Base-by-base conservation (phyloP, 2,888 invertebrate genomes). In the Epistrophe eligans region DNA sequence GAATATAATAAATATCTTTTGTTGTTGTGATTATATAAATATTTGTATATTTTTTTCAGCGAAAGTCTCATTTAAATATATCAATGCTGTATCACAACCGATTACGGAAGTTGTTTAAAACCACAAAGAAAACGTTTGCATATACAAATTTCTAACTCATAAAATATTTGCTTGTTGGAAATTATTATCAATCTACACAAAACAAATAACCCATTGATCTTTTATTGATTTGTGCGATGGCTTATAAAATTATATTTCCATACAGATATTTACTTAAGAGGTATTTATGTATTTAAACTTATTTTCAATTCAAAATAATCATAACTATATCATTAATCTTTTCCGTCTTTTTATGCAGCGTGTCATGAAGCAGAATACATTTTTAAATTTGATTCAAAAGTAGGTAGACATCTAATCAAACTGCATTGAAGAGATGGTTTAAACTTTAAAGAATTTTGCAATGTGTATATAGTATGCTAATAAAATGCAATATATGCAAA, bases 401-500 rank as follows among this genome's bases (percentile, higher is more conserved):
- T 9, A n/a, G 55, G n/a, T 55, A n/a, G 15, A 55, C 55, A 15
- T 28, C 32, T 55, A 4, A 55, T 52, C 52, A 52, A 52, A 52
- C 52, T 11, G 10, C 15, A 0, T 32, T 28, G 3, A 28, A 52
- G 24, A 24, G 52, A 55, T 9, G 24, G 7, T 28, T 13, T 6
- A 13, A 28, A 28, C 28, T 4, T 32, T 9, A 32, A 55, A 52
- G 28, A 55, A 55, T 55, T 9, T 55, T 55, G 55, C 28, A 55
- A 55, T 55, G 28, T 28, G 2, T 19, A 50, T 19, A 50, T 2
- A 24, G 24, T 3, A 24, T 19, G 24, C 13, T 24, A 1, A 24
- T 24, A 52, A 28, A 15, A 28, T 52, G 24, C 52, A 52, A 52
- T 52, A 52, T 52, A 52, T 52, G 55, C 55, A 55, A 55, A 55